Evolutionary conservation across 2,888 invertebrate genomes (phyloP), one percentile per base, ranked within the genome.

Genomic region (Eulithis testata): DNA sequence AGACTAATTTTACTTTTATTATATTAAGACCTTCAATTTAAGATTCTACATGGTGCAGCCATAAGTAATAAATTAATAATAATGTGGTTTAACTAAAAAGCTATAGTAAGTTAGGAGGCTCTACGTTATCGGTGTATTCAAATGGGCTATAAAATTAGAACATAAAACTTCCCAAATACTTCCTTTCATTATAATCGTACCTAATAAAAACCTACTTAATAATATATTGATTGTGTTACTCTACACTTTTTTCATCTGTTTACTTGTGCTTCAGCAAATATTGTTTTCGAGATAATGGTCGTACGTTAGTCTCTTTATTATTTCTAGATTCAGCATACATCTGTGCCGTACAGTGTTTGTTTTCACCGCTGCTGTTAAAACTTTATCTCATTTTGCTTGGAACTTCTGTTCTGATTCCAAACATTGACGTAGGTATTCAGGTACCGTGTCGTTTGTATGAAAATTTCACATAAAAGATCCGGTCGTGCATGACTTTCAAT

Each of bases 391-490:
- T 51, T 55, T 50, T 37, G 36, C n/a, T 56, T 8, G 7, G 12
- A 40, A 37, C 50, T 44, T 49, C 44, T 40, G 45, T 52, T 43
- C 5, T 37, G 27, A 37, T 61, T 53, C 4, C 50, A 40, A 62
- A 68, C 68, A 69, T 68, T 77, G 78, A 75, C 71, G 47, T 47
- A 14, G 69, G 8, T 76, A 74, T 76, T 77, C 71, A 70, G 63
- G 59, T 78, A 71, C 72, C 74, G 76, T 80, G 80, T 80, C 65
- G 72, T 66, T 76, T 66, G 65, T 80, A 80, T 80, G 76, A 82
- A 83, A 82, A 72, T 76, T 61, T 65, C 76, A 72, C 68, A 79
- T 77, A 84, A 83, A 82, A 79, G 81, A 77, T 72, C 71, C 82
- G 75, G 65, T 78, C 80, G 79, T 81, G 84, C 84, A 76, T 83